Conservation (phyloP, 1,140 invertebrate species). For the Teleopsis dalmanni region DNA sequence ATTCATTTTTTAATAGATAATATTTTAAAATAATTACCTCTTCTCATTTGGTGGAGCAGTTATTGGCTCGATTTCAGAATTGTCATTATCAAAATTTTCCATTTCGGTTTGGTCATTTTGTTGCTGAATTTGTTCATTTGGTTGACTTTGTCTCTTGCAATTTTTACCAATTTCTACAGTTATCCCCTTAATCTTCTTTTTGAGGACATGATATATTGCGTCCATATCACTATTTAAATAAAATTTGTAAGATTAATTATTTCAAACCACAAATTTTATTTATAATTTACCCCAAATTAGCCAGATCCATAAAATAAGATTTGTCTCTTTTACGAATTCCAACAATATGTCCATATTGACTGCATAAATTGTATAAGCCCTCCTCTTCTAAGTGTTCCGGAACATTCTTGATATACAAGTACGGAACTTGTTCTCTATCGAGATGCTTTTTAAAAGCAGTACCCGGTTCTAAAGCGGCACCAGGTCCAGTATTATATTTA, state of each 20-base stretch:
- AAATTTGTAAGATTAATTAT: neutral
- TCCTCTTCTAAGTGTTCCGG: neutral
- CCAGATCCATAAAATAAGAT: constrained; percentile 3
- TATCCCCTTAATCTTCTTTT: constrained; percentile 6
- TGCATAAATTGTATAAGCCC: constrained; percentile 1
- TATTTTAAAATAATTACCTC: neutral
- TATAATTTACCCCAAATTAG: constrained; percentile 7
- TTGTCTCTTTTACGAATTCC: neutral
- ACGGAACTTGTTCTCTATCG: neutral
- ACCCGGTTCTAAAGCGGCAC: neutral
- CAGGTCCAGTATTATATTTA: constrained; percentile 2
- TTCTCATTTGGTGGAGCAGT: neutral
- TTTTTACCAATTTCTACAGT: neutral
- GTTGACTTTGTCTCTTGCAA: neutral
- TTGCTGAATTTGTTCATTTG: neutral
- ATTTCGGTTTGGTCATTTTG: neutral
- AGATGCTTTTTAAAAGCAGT: neutral
- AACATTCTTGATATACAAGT: neutral
- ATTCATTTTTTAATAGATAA: neutral
- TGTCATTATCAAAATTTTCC: neutral
- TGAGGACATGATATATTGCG: constrained; percentile 3
- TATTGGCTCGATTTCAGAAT: neutral
- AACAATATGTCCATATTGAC: neutral
- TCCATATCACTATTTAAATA: constrained; percentile 6
- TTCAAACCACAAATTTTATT: neutral